Base-by-base conservation (phyloP, 2,113 vertebrate species). In the Microcebus tavaratra region DNA sequence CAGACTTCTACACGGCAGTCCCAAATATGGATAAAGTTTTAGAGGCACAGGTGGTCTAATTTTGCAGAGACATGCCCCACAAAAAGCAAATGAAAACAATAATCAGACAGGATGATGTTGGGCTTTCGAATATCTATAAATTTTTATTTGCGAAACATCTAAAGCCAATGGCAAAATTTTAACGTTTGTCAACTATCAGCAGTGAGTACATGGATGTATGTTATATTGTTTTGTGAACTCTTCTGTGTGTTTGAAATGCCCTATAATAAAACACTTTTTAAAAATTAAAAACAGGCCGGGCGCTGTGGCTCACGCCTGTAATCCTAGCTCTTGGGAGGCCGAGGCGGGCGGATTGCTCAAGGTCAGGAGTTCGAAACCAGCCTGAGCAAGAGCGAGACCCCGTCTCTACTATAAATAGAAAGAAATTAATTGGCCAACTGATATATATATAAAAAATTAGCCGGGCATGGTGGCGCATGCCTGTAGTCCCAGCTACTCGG, bases 101-200 rank as follows among this genome's bases (percentile, higher is more conserved):
- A 91, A 89, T 48, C 65, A 81, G 70, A 86, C 20, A 90, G 39
- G 39, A 92, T 81, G 67, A 50, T 86, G 55, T 65, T 6, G 79
- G 31, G 55, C 55, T 63, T 90, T 23, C 23, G 27, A 72, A 67
- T 70, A 50, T 57, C 72, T 65, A 20, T 29, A 57, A 53, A 14
- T 39, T 36, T 65, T 79, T 72, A 90, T 50, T 97, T 97, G 89
- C 83, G 50, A 83, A 82, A 90, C 59, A 83, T 87, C 45, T 53
- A 76, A 88, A 96, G 75, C 39, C 84, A 79, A 87, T 90, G 53
- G 21, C 50, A 96, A 93, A 95, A 92, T 78, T 84, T 75, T 94
- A 97, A 94, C 88, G 95, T 72, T 88, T 92, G 70, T 96, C 76
- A 84, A 95, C 80, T 95, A 95, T 89, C 92, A 96, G 79, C 86